These are phyloP conservation scores for Hartigia nigra DNA, from an alignment of 2,888 invertebrate species.

Conservation along the genomic window DNA sequence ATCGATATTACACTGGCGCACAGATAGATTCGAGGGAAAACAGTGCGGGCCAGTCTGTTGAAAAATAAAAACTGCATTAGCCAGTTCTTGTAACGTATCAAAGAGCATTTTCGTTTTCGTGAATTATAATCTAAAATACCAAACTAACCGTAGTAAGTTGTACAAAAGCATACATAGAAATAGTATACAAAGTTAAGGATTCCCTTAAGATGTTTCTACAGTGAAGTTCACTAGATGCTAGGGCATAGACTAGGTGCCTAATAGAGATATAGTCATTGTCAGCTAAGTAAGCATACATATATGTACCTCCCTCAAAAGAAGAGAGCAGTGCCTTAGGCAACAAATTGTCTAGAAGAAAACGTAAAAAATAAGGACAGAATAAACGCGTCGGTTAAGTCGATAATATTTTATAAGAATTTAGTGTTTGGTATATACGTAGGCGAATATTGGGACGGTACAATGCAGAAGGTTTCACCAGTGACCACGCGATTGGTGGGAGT, in stretches of 20 bases:
- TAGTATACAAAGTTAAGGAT: background rate
- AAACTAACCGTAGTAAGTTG: background rate
- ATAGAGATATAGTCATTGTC: background rate
- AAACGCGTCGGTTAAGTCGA: background rate
- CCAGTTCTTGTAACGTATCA: background rate
- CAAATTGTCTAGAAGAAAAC: background rate
- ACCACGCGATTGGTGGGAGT: background rate
- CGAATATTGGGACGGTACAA: background rate
- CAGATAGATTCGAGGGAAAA: too few relatives aligned
- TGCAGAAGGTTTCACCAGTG: background rate
- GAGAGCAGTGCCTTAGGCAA: background rate
- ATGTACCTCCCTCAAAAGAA: background rate
- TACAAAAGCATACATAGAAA: background rate
- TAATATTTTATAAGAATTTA: background rate
- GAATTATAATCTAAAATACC: background rate
- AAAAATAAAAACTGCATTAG: background rate
- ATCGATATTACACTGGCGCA: constrained; percentile 15
- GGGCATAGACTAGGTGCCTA: background rate
- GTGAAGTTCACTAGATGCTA: background rate
- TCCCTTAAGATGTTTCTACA: background rate
- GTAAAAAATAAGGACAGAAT: background rate
- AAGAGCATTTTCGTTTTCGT: background rate
- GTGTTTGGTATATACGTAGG: background rate
- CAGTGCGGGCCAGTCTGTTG: background rate
- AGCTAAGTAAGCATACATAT: background rate